A percentile compares a stretch with the other conserved stretches of the same genome.
Conservation (phyloP, 2,888 invertebrate genomes). For the Oxytorus armatus region DNA sequence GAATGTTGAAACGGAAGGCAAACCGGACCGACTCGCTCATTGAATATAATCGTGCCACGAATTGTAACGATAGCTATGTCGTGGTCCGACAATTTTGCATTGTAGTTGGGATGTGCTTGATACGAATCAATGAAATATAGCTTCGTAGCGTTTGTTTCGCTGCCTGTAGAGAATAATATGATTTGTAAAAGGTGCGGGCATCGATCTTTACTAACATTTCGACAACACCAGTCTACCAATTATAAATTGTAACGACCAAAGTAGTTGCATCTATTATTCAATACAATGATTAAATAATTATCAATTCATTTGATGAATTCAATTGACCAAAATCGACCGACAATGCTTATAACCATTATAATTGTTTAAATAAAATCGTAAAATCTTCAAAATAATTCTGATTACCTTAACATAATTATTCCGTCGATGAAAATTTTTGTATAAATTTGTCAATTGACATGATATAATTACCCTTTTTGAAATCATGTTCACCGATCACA, state of each 20-base stretch:
- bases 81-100: constrained; percentile 74
- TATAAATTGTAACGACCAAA: too few species aligned
- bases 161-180: constrained; percentile 78
- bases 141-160: constrained; percentile 85
- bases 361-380: too few species aligned
- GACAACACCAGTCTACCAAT: too few species aligned
- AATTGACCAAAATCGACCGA: too few species aligned
- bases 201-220: constrained; percentile 2
- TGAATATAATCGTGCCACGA: constrained; percentile 84
- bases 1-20: constrained; percentile 87
- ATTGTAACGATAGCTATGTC: constrained; percentile 87
- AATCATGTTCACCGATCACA: constrained; percentile 79
- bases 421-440: too few species aligned
- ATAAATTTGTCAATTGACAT: neutral
- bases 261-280: too few species aligned
- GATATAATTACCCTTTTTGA: constrained; percentile 63
- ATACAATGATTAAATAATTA: too few species aligned
- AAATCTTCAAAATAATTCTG: too few species aligned
- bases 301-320: too few species aligned
- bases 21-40: constrained; percentile 86
- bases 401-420: too few species aligned
- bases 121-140: constrained; percentile 81
- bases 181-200: too few species aligned
- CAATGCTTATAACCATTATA: too few species aligned
- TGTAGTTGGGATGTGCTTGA: constrained; percentile 85